A percentile compares a stretch with the other conserved stretches of the same genome.
phyloP scores from a whole-genome alignment of 2,888 invertebrate genomes.

The Trichacis sp. region DNA sequence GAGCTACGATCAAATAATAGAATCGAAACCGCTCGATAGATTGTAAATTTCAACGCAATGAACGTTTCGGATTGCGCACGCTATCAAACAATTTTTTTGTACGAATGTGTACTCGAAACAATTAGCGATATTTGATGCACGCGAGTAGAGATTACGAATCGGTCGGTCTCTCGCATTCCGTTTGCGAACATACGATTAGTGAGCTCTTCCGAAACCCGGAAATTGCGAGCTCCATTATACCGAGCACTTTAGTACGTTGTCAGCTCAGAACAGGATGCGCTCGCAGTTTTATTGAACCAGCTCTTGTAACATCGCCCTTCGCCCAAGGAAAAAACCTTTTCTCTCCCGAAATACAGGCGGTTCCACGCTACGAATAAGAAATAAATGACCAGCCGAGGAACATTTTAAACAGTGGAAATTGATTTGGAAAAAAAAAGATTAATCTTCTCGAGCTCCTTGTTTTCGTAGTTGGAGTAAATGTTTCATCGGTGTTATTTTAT shows the following conservation, averaged over 20 bases:
- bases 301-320: not conserved
- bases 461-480: too few relatives aligned
- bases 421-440: too few relatives aligned
- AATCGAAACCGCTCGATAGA: not conserved
- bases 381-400: too few relatives aligned
- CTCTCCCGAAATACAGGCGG: too few relatives aligned
- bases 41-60: not conserved
- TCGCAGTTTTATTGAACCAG: slow-evolving; percentile 49
- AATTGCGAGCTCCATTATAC: slow-evolving; percentile 41
- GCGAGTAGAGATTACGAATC: not conserved
- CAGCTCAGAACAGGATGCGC: slow-evolving; percentile 42
- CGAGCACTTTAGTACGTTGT: slow-evolving; percentile 40
- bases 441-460: too few relatives aligned
- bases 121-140: slow-evolving; percentile 1
- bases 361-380: too few relatives aligned
- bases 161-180: slow-evolving; percentile 25
- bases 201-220: slow-evolving; percentile 43
- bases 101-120: not conserved
- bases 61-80: not conserved
- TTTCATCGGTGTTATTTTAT: too few relatives aligned
- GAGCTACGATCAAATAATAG: not conserved
- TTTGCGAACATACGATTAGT: slow-evolving; percentile 41
- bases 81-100: not conserved
- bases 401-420: too few relatives aligned
- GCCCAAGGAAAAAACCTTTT: not conserved